These are phyloP conservation scores for Chrysoperla carnea DNA, from an alignment of 1,140 invertebrate genomes.

Conservation along the genomic window DNA sequence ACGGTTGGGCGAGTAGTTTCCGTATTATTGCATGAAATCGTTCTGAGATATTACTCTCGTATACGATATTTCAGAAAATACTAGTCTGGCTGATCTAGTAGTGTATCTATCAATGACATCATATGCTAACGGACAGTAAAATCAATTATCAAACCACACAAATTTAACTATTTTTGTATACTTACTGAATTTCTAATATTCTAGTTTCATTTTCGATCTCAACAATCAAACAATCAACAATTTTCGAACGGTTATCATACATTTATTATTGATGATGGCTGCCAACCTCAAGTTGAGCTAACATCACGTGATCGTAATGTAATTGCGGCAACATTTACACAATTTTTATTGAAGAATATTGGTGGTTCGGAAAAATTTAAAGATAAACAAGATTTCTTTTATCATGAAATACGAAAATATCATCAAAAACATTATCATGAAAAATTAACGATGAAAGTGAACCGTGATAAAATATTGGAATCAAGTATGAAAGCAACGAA, in stretches of 20 bases:
- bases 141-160: too few species aligned
- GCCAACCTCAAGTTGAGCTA: conserved; percentile 68
- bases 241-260: conserved; percentile 27
- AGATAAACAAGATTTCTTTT: conserved; percentile 90
- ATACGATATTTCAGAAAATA: too few species aligned
- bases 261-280: conserved; percentile 74
- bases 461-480: conserved; percentile 62
- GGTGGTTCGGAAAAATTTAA: conserved; percentile 90
- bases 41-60: too few species aligned
- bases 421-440: conserved; percentile 74
- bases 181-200: conserved; percentile 1
- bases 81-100: too few species aligned
- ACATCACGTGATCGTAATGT: conserved; percentile 71
- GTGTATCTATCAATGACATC: too few species aligned
- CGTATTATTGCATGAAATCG: too few species aligned
- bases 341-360: conserved; percentile 87
- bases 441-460: conserved; percentile 63
- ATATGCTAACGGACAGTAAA: too few species aligned
- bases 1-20: too few species aligned
- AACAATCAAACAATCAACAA: conserved; percentile 23
- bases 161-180: too few species aligned
- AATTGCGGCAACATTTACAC: conserved; percentile 81
- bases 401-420: conserved; percentile 76
- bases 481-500: conserved; percentile 75
- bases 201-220: conserved; percentile 41